Conservation (phyloP, 2,888 invertebrate species). For the Tenodera sinensis region DNA sequence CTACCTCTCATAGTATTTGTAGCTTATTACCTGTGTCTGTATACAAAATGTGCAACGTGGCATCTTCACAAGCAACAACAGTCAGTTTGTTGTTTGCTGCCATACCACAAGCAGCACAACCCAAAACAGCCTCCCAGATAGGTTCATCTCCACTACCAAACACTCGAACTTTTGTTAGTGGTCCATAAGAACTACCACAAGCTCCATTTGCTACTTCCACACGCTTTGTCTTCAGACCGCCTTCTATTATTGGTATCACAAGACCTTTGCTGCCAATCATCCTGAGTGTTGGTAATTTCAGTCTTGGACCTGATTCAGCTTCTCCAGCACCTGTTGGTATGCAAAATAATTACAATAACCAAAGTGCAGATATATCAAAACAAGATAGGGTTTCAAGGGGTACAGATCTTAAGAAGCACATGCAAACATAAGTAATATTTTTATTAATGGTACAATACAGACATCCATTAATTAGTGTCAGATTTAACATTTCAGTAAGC, state of each 20-base stretch:
- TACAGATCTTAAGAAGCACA: no score
- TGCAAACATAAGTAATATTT: no score
- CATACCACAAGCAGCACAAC: conserved; percentile 58
- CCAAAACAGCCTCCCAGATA: conserved; percentile 37
- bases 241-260: neutral
- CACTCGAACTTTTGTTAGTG: conserved; percentile 19
- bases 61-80: conserved; percentile 65
- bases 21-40: conserved; percentile 45
- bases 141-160: conserved; percentile 35
- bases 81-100: conserved; percentile 58
- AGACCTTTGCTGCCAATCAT: neutral
- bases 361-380: neutral
- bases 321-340: neutral
- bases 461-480: no score
- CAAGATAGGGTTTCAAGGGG: neutral
- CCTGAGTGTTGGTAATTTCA: neutral
- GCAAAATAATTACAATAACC: neutral
- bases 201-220: conserved; percentile 21
- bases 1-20: no score
- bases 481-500: no score
- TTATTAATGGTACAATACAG: no score
- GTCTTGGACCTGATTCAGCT: neutral
- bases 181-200: conserved; percentile 14
- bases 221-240: neutral
- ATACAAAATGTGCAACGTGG: conserved; percentile 60